Evolutionary conservation across 2,888 invertebrate species (phyloP), one percentile per base, ranked within the genome.

Genomic region (Bugula neritina): DNA sequence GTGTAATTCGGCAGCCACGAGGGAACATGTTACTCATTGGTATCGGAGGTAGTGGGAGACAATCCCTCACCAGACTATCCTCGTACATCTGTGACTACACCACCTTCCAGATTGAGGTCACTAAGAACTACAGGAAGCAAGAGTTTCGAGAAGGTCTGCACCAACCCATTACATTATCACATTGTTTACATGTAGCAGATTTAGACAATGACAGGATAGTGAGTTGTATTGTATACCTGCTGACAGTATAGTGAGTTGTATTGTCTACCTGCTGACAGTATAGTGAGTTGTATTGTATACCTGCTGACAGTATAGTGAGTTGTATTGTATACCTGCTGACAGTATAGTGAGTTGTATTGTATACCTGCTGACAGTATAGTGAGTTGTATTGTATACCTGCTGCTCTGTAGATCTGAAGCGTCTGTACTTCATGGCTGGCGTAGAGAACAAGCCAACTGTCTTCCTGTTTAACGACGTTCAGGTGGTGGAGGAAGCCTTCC

Each of bases 391-490:
- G n/a, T n/a, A n/a, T n/a, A n/a, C n/a, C n/a, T n/a, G n/a, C 43
- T 43, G 17, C 17, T 5, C 43, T 75, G 21, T 76, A 84, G 94
- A 94, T 80, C 81, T 94, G 72, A 93, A 92, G 86, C 79, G 82
- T 0, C 84, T 94, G 0, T 93, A 92, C 81, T 87, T 87, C 35
- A 80, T 86, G 43, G 88, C 90, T 5, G 93, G 93, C 0, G 89
- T 93, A 10, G 90, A 91, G 75, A 87, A 89, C 71, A 90, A 90
- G 81, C 85, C 88, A 35, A 90, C 90, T 0, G 88, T 90, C 13
- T 94, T 94, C 84, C 88, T 94, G 74, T 92, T 94, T 85, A 90
- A 89, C 80, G 93, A 93, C 82, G 92, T 91, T 0, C 93, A 86
- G 81, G 90, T 94, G 29, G 90, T 89, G 0, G 92, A 92, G 75